Evolutionary conservation across 2,888 invertebrate species (phyloP), one percentile per base, ranked within the genome.

Genomic region (Falcaria lacertinaria): DNA sequence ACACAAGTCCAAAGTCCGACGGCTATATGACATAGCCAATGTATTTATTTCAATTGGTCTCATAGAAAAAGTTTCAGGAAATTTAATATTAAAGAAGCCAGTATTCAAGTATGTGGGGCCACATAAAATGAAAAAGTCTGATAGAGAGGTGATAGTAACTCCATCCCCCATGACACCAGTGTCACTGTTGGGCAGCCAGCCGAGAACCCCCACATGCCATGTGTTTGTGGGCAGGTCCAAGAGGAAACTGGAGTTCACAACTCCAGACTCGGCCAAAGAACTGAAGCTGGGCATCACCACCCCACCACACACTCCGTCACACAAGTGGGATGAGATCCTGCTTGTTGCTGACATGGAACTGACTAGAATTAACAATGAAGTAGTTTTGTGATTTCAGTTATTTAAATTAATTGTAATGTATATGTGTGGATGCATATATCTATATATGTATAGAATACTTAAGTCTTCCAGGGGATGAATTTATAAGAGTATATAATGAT

Each of bases 11-110:
- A 93, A 93, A 87, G 92, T 93, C 48, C 90, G 95, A 47, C 89
- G 95, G 53, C 87, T 95, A 22, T 95, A 95, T 77, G 94, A 95
- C 74, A 94, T 95, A 60, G 94, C 94, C 46, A 95, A 95, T 79
- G 94, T 95, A 54, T 90, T 95, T 60, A 92, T 93, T 54, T 94
- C 94, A 48, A 91, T 94, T 71, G 92, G 92, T 58, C 90, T 94
- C 54, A 94, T 94, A 66, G 90, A 91, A 68, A 94, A 94, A 75
- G 92, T 93, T 47, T 90, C 91, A 45, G 90, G 91, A 57, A 89
- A 89, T 56, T 90, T 80, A 78, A 90, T 79, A 72, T 86, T 92
- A 60, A 90, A 92, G 60, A 93, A 93, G 68, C 93, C 93, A 50
- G 92, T 93, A 47, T 93, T 93, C 74, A 90, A 89, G 61, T 93